Conservation (phyloP, 1,140 invertebrate genomes). For the Hormaphis cornu region DNA sequence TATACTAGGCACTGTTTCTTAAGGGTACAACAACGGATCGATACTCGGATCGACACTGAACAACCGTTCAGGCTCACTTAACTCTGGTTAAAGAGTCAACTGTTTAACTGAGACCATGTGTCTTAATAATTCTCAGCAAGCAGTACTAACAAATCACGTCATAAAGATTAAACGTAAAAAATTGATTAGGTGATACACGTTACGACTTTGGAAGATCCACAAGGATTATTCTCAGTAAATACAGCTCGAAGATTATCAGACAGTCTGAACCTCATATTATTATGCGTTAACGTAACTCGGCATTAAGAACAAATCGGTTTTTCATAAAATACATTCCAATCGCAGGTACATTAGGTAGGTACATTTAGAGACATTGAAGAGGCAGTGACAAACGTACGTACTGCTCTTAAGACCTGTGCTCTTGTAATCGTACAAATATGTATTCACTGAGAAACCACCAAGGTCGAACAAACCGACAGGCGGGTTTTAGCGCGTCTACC, state of each 20-base stretch:
- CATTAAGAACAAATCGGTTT: too few species aligned
- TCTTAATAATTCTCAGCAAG: conserved; percentile 23
- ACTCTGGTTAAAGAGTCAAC: background rate
- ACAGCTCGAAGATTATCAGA: too few species aligned
- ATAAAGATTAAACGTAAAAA: background rate
- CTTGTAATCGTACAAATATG: too few species aligned
- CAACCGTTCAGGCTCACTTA: background rate
- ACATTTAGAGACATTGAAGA: too few species aligned
- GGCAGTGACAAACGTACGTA: too few species aligned
- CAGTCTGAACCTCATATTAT: too few species aligned
- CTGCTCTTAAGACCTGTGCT: too few species aligned
- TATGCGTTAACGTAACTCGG: too few species aligned
- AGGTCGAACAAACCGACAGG: too few species aligned
- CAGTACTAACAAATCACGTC: background rate
- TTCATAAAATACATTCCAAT: too few species aligned
- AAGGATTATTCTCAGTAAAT: background rate
- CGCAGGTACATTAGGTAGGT: too few species aligned
- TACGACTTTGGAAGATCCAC: background rate
- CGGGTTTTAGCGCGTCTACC: too few species aligned
- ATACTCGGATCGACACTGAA: background rate
- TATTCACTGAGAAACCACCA: conserved; percentile 19
- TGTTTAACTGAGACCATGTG: conserved; percentile 13
- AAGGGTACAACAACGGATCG: background rate
- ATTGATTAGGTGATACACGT: background rate
- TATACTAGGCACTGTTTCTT: conserved; percentile 25